Conservation (phyloP, 2,888 invertebrate genomes). For the Lasioglossum lativentre region DNA sequence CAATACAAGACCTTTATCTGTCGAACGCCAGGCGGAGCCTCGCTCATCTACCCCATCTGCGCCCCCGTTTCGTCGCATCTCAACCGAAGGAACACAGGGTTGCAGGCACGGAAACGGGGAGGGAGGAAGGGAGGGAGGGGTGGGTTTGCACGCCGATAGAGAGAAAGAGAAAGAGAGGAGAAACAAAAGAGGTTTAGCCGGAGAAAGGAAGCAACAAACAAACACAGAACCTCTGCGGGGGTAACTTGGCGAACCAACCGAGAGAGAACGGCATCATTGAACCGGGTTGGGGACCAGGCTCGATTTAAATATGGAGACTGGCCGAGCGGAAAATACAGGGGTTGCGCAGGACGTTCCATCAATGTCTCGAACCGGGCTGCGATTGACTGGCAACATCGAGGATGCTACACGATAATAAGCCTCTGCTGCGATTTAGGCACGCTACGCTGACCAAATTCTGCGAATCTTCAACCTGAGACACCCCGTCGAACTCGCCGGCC, state of each 20-base stretch:
- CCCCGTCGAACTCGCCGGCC: background rate
- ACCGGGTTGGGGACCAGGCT: constrained; percentile 32
- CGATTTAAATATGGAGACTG: constrained; percentile 61
- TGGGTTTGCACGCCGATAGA: background rate
- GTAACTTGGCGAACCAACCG: constrained; percentile 14
- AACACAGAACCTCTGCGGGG: background rate
- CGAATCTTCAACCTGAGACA: background rate
- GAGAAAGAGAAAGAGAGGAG: background rate
- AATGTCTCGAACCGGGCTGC: constrained; percentile 56
- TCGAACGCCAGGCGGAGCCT: constrained; percentile 77
- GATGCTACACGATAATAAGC: constrained; percentile 47
- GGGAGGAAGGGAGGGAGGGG: too few species aligned
- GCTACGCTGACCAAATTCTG: constrained; percentile 33
- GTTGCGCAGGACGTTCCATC: constrained; percentile 62
- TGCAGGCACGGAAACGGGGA: background rate
- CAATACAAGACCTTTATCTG: constrained; percentile 74
- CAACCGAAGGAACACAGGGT: constrained; percentile 22
- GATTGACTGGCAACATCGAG: constrained; percentile 61
- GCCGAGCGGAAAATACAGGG: constrained; percentile 74
- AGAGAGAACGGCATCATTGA: constrained; percentile 28
- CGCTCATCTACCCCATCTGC: constrained; percentile 71
- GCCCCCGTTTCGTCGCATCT: constrained; percentile 22
- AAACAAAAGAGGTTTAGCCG: background rate
- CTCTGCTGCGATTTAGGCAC: constrained; percentile 22
- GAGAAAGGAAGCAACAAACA: constrained; percentile 32